phyloP scores from a whole-genome alignment of 2,888 invertebrate genomes.

The Platynereis dumerilii region DNA sequence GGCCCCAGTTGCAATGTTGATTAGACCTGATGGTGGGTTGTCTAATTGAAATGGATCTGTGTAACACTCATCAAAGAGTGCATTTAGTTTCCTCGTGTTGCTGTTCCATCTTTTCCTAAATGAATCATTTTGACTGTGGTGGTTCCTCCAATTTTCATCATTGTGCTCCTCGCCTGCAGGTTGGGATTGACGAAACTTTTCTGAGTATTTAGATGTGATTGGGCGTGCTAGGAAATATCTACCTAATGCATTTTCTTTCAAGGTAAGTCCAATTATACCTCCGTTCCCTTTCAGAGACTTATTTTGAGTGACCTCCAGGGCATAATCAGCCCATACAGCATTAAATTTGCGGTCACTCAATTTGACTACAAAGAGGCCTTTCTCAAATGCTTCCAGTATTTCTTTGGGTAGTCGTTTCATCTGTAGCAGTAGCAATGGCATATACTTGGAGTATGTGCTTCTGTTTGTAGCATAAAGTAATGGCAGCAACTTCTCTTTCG shows the following conservation, averaged over 20 bases:
- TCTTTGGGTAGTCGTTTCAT: constrained; percentile 8
- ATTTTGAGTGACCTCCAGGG: constrained; percentile 12
- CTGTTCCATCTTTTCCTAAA: too few species aligned
- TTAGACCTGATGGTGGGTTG: too few species aligned
- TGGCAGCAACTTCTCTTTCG: constrained; percentile 9
- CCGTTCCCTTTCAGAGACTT: constrained; percentile 11
- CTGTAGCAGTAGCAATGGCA: not conserved
- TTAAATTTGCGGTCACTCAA: constrained; percentile 7
- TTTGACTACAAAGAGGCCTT: not conserved
- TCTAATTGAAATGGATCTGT: too few species aligned
- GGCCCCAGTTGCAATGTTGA: too few species aligned
- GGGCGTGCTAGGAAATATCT: constrained; percentile 15
- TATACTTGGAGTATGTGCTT: constrained; percentile 5
- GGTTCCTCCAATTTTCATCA: too few species aligned
- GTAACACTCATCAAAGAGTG: too few species aligned
- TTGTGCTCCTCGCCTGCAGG: too few species aligned
- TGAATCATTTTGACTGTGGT: too few species aligned
- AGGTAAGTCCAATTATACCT: constrained; percentile 15
- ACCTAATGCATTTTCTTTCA: not conserved
- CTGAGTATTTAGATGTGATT: constrained; percentile 3
- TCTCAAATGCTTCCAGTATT: not conserved
- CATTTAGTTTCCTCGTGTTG: too few species aligned
- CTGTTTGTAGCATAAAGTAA: constrained; percentile 13
- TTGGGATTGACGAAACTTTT: too few species aligned
- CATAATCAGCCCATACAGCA: constrained; percentile 13